Evolutionary conservation across 2,888 invertebrate species (phyloP).

Genomic region (Netelia fuscicornis): DNA sequence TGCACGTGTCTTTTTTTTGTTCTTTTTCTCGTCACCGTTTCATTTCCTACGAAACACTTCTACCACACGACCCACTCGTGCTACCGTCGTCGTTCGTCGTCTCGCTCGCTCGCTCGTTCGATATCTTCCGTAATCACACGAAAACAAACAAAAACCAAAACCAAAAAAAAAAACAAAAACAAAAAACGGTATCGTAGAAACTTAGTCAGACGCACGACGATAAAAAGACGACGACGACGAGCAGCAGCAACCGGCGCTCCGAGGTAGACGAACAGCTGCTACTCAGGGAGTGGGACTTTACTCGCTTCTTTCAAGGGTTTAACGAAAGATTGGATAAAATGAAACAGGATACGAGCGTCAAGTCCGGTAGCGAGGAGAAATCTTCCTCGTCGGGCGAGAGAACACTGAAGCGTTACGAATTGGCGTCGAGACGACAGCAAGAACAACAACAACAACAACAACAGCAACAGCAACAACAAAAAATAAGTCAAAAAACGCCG

Average conservation of each 20-base stretch:
- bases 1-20: conserved; percentile 72
- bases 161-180: conserved; percentile 16
- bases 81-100: conserved; percentile 68
- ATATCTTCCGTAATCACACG: conserved; percentile 43
- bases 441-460: conserved; percentile 73
- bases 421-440: conserved; percentile 74
- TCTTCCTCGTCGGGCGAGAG: conserved; percentile 76
- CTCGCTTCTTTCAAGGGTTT: conserved; percentile 90
- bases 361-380: conserved; percentile 76
- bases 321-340: conserved; percentile 84
- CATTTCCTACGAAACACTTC: conserved; percentile 70
- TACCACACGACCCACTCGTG: conserved; percentile 58
- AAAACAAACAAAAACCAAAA: conserved; percentile 36
- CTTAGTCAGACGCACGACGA: conserved; percentile 82
- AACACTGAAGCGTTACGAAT: conserved; percentile 77
- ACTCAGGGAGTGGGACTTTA: conserved; percentile 95
- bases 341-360: conserved; percentile 84
- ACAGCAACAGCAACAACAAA: conserved; percentile 79
- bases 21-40: conserved; percentile 70
- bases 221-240: conserved; percentile 75
- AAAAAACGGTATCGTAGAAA: conserved; percentile 77
- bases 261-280: conserved; percentile 92
- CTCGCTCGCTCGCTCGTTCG: conserved; percentile 21
- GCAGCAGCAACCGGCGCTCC: conserved; percentile 82
- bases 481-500: conserved; percentile 73